Evolutionary conservation across 1,140 invertebrate genomes (phyloP).

Genomic region (Condylostylus longicornis): DNA sequence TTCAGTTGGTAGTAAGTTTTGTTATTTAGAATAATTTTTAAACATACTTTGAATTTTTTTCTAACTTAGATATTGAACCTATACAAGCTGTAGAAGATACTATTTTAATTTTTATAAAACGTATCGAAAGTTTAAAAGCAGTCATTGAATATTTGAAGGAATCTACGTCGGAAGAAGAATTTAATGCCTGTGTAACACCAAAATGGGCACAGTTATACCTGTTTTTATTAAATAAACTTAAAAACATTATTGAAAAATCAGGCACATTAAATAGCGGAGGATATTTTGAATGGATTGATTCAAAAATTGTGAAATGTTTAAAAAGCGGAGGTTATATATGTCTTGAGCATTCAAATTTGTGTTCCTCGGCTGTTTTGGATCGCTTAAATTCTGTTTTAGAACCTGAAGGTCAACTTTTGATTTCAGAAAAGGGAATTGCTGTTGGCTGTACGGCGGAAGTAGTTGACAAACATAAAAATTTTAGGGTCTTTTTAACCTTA

Average conservation of each 20-base stretch:
- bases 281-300: conserved; percentile 97
- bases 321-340: conserved; percentile 26
- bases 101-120: too few species aligned
- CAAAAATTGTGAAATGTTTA: conserved; percentile 61
- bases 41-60: too few species aligned
- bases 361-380: conserved; percentile 91
- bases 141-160: too few species aligned
- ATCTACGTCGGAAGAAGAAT: too few species aligned
- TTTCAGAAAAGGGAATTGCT: conserved; percentile 81
- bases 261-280: conserved; percentile 58
- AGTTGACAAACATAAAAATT: conserved; percentile 77
- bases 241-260: conserved; percentile 34
- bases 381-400: conserved; percentile 90
- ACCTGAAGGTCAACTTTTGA: conserved; percentile 71
- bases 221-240: too few species aligned
- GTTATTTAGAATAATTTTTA: too few species aligned
- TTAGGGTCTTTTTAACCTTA: conserved; percentile 88
- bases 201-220: too few species aligned
- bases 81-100: too few species aligned
- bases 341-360: conserved; percentile 93
- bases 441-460: conserved; percentile 51
- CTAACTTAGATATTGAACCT: too few species aligned
- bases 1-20: too few species aligned
- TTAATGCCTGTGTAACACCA: too few species aligned
- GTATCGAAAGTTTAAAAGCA: neutral